These are phyloP conservation scores for Drosophila histrio DNA, from an alignment of 2,888 invertebrate genomes.

Conservation along the genomic window DNA sequence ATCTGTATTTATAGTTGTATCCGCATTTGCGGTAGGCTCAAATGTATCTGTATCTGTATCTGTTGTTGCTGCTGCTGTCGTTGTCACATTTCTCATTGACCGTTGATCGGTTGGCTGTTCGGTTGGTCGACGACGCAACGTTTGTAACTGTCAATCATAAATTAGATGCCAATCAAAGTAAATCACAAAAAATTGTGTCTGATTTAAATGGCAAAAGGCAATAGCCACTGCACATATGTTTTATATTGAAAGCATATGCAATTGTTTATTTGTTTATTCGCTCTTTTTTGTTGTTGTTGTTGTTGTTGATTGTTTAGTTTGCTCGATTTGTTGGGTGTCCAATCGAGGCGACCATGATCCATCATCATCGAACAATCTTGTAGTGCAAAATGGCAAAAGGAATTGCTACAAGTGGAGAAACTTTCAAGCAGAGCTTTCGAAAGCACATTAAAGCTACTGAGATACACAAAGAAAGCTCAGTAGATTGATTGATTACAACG, in stretches of 20 bases:
- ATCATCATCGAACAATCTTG: not conserved
- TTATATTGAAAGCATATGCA: constrained; percentile 40
- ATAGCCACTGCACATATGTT: constrained; percentile 37
- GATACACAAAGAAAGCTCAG: not conserved
- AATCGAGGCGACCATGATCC: constrained; percentile 12
- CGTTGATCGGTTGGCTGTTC: constrained; percentile 18
- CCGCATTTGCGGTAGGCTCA: constrained; percentile 67
- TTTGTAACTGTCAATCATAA: constrained; percentile 80
- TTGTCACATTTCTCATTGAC: constrained; percentile 22
- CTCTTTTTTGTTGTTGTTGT: too few species aligned
- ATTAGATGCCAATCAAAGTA: constrained; percentile 75
- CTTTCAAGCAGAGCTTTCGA: not conserved
- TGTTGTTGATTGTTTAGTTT: constrained; percentile 18
- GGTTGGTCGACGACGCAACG: constrained; percentile 43
- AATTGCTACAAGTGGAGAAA: not conserved
- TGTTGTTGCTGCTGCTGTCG: constrained; percentile 2
- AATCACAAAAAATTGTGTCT: constrained; percentile 70
- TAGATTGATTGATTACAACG: not conserved
- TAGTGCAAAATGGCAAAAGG: not conserved
- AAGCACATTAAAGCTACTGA: not conserved
- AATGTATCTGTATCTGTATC: constrained; percentile 2
- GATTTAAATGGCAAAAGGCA: constrained; percentile 66
- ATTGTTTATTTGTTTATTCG: constrained; percentile 24
- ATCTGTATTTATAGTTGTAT: constrained; percentile 31
- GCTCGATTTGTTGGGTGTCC: constrained; percentile 10